Evolutionary conservation across 2,113 vertebrate genomes (phyloP), one percentile per base, ranked within the genome.

Genomic region (Trogon surrucura): DNA sequence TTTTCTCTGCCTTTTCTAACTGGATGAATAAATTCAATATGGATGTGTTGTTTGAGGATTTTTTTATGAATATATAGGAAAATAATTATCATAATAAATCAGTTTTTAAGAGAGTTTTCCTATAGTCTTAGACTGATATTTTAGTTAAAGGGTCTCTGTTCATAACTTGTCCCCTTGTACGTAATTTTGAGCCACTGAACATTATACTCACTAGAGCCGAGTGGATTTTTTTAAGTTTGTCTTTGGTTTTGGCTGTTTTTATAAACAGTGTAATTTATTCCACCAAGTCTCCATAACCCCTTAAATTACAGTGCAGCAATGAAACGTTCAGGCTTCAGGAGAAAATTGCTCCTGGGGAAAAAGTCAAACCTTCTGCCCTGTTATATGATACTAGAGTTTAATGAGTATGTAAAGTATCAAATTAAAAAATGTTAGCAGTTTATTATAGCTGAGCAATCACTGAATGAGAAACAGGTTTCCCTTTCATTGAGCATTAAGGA

Each of bases 381-480:
- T 89, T 94, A 88, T 95, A 95, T 91, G 85, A 95, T 95, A 95
- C 73, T 73, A 91, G 87, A 92, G 72, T 95, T 91, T 97, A 97
- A 97, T 97, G 85, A 96, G 85, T 97, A 97, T 93, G 92, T 97
- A 97, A 97, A 97, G 71, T 92, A 97, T 94, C 95, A 98, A 97
- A 97, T 97, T 98, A 95, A 97, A 96, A 98, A 97, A 93, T 92
- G 82, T 80, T 97, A 91, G 77, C 72, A 86, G 82, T 97, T 97
- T 97, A 95, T 97, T 97, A 97, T 93, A 97, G 93, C 92, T 94
- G 85, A 98, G 89, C 88, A 97, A 97, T 97, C 96, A 94, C 73
- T 85, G 92, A 97, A 97, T 97, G 91, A 97, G 96, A 97, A 98
- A 91, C 84, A 97, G 84, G 88, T 97, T 97, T 97, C 74, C 54